Evolutionary conservation across 2,797 vertebrate species (phyloP), one percentile per base, ranked within the genome.

Genomic region (Malacoraja senta): DNA sequence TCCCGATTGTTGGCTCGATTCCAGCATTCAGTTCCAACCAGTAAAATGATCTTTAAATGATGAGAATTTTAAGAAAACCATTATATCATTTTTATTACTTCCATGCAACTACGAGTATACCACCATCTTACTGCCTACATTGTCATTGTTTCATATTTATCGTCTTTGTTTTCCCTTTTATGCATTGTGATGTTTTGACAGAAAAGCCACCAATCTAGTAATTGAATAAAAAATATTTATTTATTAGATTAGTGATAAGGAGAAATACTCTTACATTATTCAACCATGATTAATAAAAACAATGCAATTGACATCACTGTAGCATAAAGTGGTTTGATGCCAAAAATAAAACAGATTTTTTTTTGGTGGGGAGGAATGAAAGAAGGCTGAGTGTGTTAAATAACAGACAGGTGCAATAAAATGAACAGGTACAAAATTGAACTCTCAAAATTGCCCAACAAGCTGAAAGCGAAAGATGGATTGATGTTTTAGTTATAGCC

Each of bases 51-150:
- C 24, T 44, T n/a, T 24, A 65, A 90, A 71, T 65, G 63, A 71
- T 90, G 81, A n/a, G 17, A 29, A 4, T 86, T 86, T 91, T 91
- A 91, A 91, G 88, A 91, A 91, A 91, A 91, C 65, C 17, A 71
- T 72, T 91, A 91, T 74, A 91, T 91, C 68, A 74, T 91, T 90
- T 91, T 91, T 91, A 91, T 35, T 38, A 72, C 35, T 71, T 91
- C 68, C 24, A 32, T 91, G 86, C 86, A 90, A 63, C 21, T 63
- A 90, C 35, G 86, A 65, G 86, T 71, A 63, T 90, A 24, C 38
- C 32, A 90, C 86, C 68, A 26, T 68, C 86, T 90, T 35, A 65
- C 86, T 0, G 86, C 19, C 63, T 21, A 63, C 19, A 71, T 71
- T 90, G 65, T 90, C 32, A 26, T 90, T 90, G 9, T 71, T 19